Percentiles rank a stretch among this genome's conserved stretches.
These are phyloP conservation scores for Cheilosia scutellata DNA, from an alignment of 2,888 invertebrate genomes.

Conservation along the genomic window DNA sequence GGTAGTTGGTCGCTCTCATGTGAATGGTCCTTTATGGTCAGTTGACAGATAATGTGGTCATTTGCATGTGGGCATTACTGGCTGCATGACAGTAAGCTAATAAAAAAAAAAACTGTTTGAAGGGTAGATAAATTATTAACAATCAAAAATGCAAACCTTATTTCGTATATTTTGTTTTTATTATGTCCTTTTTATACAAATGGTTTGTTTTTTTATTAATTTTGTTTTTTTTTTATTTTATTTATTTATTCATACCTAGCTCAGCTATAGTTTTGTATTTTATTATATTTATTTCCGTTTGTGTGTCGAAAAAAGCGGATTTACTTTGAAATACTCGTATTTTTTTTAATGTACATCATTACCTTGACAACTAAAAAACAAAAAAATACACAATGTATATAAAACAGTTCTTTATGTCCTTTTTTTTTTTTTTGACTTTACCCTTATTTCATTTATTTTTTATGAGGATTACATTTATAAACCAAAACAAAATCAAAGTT, in stretches of 20 bases:
- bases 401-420: constrained; percentile 4
- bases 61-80: too few species aligned
- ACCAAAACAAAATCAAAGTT: not conserved
- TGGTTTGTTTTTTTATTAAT: constrained; percentile 5
- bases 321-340: constrained; percentile 5
- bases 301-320: not conserved
- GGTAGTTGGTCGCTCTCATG: too few species aligned
- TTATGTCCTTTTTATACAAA: constrained; percentile 48
- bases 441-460: not conserved
- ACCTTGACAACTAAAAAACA: not conserved
- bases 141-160: too few species aligned
- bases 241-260: not conserved
- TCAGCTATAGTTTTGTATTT: not conserved
- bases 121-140: too few species aligned
- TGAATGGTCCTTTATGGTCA: too few species aligned
- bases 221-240: not conserved
- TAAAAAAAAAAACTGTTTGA: too few species aligned
- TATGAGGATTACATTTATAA: not conserved
- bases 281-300: not conserved
- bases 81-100: too few species aligned
- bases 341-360: not conserved
- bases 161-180: constrained; percentile 13
- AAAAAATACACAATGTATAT: not conserved
- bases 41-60: too few species aligned
- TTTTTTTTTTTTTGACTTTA: constrained; percentile 4